Evolutionary conservation across 64 coral and sea anemone species (phyloP).

Genomic region (Pocillopora damicornis): DNA sequence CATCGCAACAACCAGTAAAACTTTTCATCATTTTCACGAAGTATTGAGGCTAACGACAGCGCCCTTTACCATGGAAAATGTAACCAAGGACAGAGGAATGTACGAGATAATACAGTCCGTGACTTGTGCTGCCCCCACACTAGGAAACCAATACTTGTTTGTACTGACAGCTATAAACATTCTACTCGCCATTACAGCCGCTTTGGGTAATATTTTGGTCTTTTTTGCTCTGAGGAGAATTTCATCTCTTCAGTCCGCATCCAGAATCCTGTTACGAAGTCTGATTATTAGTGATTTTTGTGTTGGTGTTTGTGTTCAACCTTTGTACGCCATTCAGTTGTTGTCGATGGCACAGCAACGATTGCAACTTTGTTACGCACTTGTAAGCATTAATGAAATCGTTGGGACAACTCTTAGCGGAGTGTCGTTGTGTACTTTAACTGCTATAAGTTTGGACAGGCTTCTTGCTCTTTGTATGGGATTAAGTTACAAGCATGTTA

Average conservation of each 20-base stretch:
- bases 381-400: neutral
- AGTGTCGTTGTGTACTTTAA: neutral
- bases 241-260: neutral
- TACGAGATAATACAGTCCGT: neutral
- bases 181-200: neutral
- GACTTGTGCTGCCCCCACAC: neutral
- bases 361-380: neutral
- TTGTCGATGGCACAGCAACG: neutral
- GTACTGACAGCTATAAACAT: neutral
- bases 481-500: neutral
- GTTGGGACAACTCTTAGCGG: neutral
- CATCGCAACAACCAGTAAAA: too few species aligned
- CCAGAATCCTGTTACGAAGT: neutral
- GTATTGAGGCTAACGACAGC: too few species aligned
- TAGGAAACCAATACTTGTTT: neutral
- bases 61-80: neutral
- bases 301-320: neutral
- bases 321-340: neutral
- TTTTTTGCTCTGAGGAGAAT: neutral
- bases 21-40: too few species aligned
- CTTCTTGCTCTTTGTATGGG: neutral
- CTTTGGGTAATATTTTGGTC: neutral
- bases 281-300: neutral
- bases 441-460: conserved; percentile 14
- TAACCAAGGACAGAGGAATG: neutral